phyloP scores from a whole-genome alignment of 2,888 invertebrate species.

The Ichneumoninae sp. region DNA sequence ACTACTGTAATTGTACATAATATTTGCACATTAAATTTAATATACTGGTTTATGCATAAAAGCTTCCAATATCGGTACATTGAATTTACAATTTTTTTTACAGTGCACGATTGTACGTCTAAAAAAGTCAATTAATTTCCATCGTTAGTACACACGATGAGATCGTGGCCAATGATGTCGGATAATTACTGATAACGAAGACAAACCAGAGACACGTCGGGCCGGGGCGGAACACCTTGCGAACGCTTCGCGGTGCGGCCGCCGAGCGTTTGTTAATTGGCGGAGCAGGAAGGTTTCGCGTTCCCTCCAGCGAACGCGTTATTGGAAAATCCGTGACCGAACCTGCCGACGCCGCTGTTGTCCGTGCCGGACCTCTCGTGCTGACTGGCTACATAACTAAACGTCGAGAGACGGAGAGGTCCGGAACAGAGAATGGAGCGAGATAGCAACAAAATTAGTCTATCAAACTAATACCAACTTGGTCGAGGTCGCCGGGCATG shows the following conservation, averaged over 20 bases:
- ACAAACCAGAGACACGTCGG: slow-evolving; percentile 11
- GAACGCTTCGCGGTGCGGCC: slow-evolving; percentile 29
- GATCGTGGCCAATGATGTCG: neutral
- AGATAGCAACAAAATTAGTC: slow-evolving; percentile 49
- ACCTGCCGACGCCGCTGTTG: neutral
- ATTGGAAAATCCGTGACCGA: slow-evolving; percentile 40
- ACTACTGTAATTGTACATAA: too few species aligned
- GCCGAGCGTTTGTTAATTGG: slow-evolving; percentile 38
- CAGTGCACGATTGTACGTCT: too few species aligned
- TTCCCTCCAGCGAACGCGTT: neutral
- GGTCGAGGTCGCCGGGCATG: slow-evolving; percentile 32
- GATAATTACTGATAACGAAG: neutral
- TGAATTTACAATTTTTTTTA: too few species aligned
- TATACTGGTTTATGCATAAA: too few species aligned
- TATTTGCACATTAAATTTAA: too few species aligned
- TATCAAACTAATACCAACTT: slow-evolving; percentile 64
- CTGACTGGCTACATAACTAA: slow-evolving; percentile 8
- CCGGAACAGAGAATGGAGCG: neutral
- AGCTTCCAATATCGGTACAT: too few species aligned
- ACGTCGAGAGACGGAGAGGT: neutral
- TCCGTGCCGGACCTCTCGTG: neutral
- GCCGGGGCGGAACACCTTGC: neutral
- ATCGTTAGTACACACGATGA: neutral
- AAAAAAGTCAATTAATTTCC: slow-evolving; percentile 12
- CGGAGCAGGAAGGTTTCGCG: neutral